A percentile compares a stretch with the other conserved stretches of the same genome.
Conservation (phyloP, 64 coral and sea anemone species). For the Montipora sp. region DNA sequence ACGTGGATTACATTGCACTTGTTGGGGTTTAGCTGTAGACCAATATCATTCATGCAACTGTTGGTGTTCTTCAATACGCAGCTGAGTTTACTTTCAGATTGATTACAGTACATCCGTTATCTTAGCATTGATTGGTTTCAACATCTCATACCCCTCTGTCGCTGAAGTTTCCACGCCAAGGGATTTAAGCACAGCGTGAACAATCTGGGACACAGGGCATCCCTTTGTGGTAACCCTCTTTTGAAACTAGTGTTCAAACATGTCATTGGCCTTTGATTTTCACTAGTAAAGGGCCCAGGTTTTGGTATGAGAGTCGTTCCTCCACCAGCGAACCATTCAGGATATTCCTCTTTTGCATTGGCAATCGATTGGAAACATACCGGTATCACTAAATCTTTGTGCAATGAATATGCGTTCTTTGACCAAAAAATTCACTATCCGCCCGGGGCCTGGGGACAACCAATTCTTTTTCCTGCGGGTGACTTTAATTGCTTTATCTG, state of each 20-base stretch:
- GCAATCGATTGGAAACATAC: slow-evolving; percentile 8
- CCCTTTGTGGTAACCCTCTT: not conserved
- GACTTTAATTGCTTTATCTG: not conserved
- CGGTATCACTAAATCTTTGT: not conserved
- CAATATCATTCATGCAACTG: slow-evolving; percentile 31
- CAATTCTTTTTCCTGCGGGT: no score
- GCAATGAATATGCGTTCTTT: not conserved
- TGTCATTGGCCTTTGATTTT: not conserved
- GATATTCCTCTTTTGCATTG: slow-evolving; percentile 11
- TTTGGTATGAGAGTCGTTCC: slow-evolving; percentile 37
- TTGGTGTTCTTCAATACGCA: slow-evolving; percentile 27
- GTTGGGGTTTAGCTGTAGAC: not conserved
- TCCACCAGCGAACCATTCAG: slow-evolving; percentile 15
- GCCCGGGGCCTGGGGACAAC: not conserved
- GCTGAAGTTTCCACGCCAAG: not conserved
- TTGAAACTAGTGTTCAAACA: not conserved
- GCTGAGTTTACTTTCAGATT: slow-evolving; percentile 11
- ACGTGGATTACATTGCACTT: slow-evolving; percentile 32
- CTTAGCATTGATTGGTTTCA: slow-evolving; percentile 9
- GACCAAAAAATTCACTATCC: not conserved
- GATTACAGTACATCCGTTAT: slow-evolving; percentile 23
- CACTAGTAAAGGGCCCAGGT: slow-evolving; percentile 11
- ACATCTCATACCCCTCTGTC: slow-evolving; percentile 16
- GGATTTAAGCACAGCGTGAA: not conserved
- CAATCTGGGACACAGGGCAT: not conserved